Evolutionary conservation across 2,888 invertebrate species (phyloP).

Genomic region (Cryptocheilus praepositus): DNA sequence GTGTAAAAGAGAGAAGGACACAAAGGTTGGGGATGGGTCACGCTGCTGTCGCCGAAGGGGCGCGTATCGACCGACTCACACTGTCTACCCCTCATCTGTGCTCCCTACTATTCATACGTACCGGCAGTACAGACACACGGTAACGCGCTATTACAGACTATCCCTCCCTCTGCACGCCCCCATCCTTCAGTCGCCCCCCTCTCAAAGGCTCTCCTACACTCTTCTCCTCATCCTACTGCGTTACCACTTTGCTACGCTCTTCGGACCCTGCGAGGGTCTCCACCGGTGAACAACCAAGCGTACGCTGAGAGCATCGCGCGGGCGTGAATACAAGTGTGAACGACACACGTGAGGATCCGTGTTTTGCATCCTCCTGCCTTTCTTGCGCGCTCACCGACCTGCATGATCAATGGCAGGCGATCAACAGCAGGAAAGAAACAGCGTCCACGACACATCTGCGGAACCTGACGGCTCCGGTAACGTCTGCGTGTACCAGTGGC

Average conservation of each 20-base stretch:
- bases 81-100: conserved; percentile 49
- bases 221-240: conserved; percentile 23
- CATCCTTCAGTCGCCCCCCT: conserved; percentile 8
- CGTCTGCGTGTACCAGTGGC: too few species aligned
- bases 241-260: conserved; percentile 26
- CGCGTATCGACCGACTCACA: conserved; percentile 61
- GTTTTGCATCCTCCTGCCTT: too few species aligned
- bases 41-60: conserved; percentile 58
- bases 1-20: conserved; percentile 14
- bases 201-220: conserved; percentile 6
- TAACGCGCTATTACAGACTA: conserved; percentile 45
- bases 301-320: too few species aligned
- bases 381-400: too few species aligned
- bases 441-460: too few species aligned
- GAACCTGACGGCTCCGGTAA: too few species aligned
- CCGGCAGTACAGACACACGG: conserved; percentile 50
- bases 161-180: conserved; percentile 15
- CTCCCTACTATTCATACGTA: conserved; percentile 51
- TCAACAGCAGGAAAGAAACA: too few species aligned
- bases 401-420: too few species aligned
- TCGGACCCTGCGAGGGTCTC: conserved; percentile 9
- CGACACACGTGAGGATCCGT: too few species aligned
- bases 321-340: too few species aligned
- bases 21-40: conserved; percentile 40
- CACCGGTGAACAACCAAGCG: too few species aligned